Evolutionary conservation across 2,797 vertebrate genomes (phyloP).

Genomic region (Oreortyx pictus): DNA sequence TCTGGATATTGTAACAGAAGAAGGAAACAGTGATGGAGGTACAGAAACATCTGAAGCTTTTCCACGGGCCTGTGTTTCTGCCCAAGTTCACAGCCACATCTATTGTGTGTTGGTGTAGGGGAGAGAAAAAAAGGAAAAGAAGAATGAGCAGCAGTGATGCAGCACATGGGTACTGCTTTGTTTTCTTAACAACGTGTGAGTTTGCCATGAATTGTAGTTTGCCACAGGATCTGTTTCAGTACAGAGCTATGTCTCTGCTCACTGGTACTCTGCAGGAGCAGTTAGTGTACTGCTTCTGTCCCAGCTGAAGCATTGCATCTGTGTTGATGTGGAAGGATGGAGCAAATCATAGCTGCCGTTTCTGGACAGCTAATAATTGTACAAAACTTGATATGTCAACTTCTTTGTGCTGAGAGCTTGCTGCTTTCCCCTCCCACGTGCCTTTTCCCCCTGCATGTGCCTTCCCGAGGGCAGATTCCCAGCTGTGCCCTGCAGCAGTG

Average conservation of each 20-base stretch:
- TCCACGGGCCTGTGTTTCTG: background rate
- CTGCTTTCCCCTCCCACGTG: fast-evolving
- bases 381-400: background rate
- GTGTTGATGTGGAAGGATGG: background rate
- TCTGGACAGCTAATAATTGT: background rate
- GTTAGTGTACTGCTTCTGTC: background rate
- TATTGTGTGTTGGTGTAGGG: background rate
- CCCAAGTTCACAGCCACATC: background rate
- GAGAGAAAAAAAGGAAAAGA: background rate
- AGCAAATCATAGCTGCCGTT: background rate
- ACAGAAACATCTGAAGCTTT: background rate
- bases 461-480: no score
- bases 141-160: background rate
- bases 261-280: background rate
- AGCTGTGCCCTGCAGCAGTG: background rate
- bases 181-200: background rate
- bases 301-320: background rate
- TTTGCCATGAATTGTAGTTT: background rate
- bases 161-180: fast-evolving
- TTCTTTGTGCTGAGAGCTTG: background rate
- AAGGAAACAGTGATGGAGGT: slow-evolving; percentile 98
- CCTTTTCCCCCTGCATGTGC: background rate
- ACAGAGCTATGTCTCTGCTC: background rate
- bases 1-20: slow-evolving; percentile 95
- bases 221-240: background rate